Percentiles rank a stretch among this genome's conserved stretches.
Conservation (phyloP, 2,888 invertebrate genomes). For the Ditula angustiorana region DNA sequence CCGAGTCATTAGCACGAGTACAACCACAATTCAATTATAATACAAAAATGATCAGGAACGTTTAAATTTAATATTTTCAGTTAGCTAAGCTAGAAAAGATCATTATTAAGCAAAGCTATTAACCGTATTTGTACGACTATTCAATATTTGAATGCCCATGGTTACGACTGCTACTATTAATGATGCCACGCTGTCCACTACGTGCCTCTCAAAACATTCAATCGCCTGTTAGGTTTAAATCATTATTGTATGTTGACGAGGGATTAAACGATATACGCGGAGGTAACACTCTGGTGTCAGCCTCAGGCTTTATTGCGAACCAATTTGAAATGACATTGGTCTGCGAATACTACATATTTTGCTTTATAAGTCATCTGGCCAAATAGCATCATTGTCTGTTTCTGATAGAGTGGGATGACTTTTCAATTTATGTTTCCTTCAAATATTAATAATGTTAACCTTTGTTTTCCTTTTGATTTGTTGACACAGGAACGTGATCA, state of each 20-base stretch:
- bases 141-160: not conserved
- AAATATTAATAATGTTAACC: not conserved
- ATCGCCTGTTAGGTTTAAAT: conserved; percentile 14
- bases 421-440: not conserved
- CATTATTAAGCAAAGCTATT: not conserved
- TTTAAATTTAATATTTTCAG: not conserved
- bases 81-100: not conserved
- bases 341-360: conserved; percentile 64
- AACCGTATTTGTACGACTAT: not conserved
- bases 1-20: not conserved
- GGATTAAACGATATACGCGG: conserved; percentile 23
- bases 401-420: not conserved
- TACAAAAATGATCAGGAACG: not conserved
- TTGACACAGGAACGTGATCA: not conserved
- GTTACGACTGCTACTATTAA: conserved; percentile 62
- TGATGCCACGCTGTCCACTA: conserved; percentile 62
- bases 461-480: not conserved
- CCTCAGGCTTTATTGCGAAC: conserved; percentile 55
- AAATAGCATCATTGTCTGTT: conserved; percentile 49
- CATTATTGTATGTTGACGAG: conserved; percentile 21
- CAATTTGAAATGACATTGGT: conserved; percentile 66
- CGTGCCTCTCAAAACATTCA: conserved; percentile 48
- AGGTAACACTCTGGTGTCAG: conserved; percentile 48
- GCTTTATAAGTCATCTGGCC: conserved; percentile 50
- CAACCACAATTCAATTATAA: not conserved